Conservation (phyloP, 2,888 invertebrate genomes). For the Drosophila subsilvestris region DNA sequence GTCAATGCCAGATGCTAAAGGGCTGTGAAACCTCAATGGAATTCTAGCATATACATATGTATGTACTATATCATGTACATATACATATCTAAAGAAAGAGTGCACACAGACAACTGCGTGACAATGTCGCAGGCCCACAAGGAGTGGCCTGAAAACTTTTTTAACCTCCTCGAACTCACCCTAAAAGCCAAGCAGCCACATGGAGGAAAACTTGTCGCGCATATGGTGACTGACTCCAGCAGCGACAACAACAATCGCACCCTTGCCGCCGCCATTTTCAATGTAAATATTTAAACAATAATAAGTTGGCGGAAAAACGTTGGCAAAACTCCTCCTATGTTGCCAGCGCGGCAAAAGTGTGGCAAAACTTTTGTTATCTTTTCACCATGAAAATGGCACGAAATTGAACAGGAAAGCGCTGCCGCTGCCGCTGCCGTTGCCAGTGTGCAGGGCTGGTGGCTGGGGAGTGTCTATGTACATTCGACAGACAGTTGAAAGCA, state of each 20-base stretch:
- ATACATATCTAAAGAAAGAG: conserved; percentile 30
- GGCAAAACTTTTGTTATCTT: conserved; percentile 76
- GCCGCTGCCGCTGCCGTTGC: background rate
- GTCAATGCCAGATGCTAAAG: conserved; percentile 2
- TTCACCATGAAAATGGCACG: conserved; percentile 72
- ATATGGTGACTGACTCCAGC: conserved; percentile 13
- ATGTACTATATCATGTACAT: conserved; percentile 52
- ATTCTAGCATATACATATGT: conserved; percentile 33
- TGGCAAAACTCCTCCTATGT: conserved; percentile 69
- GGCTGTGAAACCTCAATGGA: background rate
- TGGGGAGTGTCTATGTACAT: background rate
- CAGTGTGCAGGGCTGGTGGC: conserved; percentile 1
- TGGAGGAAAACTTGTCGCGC: conserved; percentile 37
- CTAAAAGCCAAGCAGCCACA: conserved; percentile 33
- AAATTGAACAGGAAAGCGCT: conserved; percentile 50
- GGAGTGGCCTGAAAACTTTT: conserved; percentile 56
- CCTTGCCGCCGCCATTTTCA: conserved; percentile 36
- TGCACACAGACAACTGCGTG: conserved; percentile 65
- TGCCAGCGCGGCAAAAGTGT: conserved; percentile 51
- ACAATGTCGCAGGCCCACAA: conserved; percentile 58
- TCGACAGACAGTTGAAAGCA: conserved; percentile 47
- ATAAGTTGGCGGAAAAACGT: conserved; percentile 78
- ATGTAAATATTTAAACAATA: conserved; percentile 81
- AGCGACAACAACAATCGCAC: conserved; percentile 1
- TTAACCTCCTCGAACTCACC: conserved; percentile 14